A percentile compares a stretch with the other conserved stretches of the same genome.
These are phyloP conservation scores for Epizoanthus illoricatus DNA, from an alignment of 92 coral and sea anemone species.

Conservation along the genomic window DNA sequence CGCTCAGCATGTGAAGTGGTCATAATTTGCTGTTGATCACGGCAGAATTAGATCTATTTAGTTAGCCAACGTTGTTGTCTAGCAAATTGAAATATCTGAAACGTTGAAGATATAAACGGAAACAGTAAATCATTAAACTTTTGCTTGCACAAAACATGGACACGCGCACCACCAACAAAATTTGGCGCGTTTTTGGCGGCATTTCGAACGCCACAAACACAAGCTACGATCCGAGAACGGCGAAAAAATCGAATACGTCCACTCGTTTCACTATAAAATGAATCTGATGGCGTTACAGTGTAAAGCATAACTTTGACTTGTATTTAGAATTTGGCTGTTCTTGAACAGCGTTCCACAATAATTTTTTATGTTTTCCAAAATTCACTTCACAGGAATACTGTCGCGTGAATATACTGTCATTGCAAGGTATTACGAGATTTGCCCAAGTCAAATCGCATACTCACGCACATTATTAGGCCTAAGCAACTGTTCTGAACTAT, in stretches of 20 bases:
- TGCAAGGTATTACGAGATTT: neutral
- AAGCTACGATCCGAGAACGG: too few species aligned
- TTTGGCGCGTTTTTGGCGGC: conserved; percentile 23
- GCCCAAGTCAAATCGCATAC: neutral
- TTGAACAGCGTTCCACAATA: neutral
- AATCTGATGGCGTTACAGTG: neutral
- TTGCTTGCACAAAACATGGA: neutral
- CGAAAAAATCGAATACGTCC: neutral
- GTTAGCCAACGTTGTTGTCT: too few species aligned
- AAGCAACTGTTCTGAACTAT: neutral
- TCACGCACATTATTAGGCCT: neutral
- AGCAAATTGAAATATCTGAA: too few species aligned
- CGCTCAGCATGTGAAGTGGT: too few species aligned
- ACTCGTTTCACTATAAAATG: neutral
- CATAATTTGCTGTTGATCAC: too few species aligned
- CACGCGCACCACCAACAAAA: neutral
- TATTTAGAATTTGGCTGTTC: neutral
- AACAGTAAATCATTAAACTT: neutral
- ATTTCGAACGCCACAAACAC: neutral
- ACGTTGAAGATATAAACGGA: neutral
- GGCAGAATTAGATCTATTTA: too few species aligned
- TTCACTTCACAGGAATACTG: neutral
- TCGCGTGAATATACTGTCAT: neutral
- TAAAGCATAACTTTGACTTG: neutral
- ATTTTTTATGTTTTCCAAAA: neutral